Evolutionary conservation across 1,140 invertebrate species (phyloP), one percentile per base, ranked within the genome.

Genomic region (Sesamia nonagrioides): DNA sequence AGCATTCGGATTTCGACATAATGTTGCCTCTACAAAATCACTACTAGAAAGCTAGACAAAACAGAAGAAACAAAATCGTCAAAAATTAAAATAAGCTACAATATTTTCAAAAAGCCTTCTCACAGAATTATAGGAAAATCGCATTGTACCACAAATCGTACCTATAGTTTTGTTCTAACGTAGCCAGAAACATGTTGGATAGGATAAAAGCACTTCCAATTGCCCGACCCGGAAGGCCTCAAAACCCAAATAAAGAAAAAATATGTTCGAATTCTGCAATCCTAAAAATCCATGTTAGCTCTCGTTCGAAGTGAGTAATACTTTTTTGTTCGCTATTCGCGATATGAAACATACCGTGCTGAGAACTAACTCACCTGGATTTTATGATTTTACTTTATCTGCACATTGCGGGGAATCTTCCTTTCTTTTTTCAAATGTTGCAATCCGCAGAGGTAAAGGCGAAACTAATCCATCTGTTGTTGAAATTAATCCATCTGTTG

Each of bases 181-280:
- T 8, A 9, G n/a, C 8, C 1, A 40, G 40, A 63, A 63, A 63
- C 17, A 56, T 0, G n/a, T 40, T 11, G 17, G 60, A 40, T 40
- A 63, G 60, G 37, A 42, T 63, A 40, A 58, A 58, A 63, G 60
- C 35, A 63, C 9, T 63, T 63, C 17, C 60, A 63, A 18, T 63
- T 35, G 17, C 35, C 33, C 21, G 11, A 58, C 33, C 27, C 60
- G n/a, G n/a, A 18, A 63, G 17, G 60, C 35, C n/a, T 63, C n/a
- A 18, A 56, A 63, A 40, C 35, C n/a, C 3, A 18, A 40, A 63
- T 18, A 63, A 40, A 63, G n/a, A 58, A 58, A 45, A 33, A 42
- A 61, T 5, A 63, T 17, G 0, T 1, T 18, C 7, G 13, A 11
- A n/a, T 61, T 37, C 35, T n/a, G 33, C 58, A 61, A 17, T 40